A percentile compares a stretch with the other conserved stretches of the same genome.
These are phyloP conservation scores for Naso thynnoides DNA, from an alignment of 2,797 vertebrate genomes.

Conservation along the genomic window DNA sequence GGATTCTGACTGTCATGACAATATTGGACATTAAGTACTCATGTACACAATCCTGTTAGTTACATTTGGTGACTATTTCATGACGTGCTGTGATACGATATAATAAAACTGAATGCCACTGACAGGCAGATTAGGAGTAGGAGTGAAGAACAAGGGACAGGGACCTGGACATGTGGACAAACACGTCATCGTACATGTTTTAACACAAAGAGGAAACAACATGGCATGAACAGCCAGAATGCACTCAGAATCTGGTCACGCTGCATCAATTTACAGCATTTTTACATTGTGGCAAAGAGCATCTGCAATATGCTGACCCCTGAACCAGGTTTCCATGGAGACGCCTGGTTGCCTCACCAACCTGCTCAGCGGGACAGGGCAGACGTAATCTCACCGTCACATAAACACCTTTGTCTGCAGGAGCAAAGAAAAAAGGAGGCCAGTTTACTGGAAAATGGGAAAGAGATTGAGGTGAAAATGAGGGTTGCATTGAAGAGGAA, in stretches of 20 bases:
- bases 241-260: slow-evolving; percentile 49
- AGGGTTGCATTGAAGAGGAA: slow-evolving; percentile 47
- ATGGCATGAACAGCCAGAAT: slow-evolving; percentile 20
- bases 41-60: too few species aligned
- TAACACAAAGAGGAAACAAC: slow-evolving; percentile 41
- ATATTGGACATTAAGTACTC: too few species aligned
- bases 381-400: slow-evolving; percentile 64
- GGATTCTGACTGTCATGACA: too few species aligned
- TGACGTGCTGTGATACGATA: too few species aligned
- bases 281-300: slow-evolving; percentile 55
- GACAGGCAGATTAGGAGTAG: neutral
- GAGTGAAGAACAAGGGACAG: neutral
- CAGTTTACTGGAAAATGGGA: slow-evolving; percentile 53
- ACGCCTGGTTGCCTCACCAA: slow-evolving; percentile 54
- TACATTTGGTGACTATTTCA: too few species aligned
- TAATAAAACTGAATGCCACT: neutral
- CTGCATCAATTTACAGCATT: slow-evolving; percentile 47
- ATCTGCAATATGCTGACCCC: slow-evolving; percentile 64
- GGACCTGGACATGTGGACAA: neutral
- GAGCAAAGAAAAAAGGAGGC: slow-evolving; percentile 51
- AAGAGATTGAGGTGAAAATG: slow-evolving; percentile 50
- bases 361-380: slow-evolving; percentile 56
- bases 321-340: slow-evolving; percentile 73
- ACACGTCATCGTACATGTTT: slow-evolving; percentile 1
- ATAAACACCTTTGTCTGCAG: slow-evolving; percentile 70